Evolutionary conservation across 2,888 invertebrate genomes (phyloP), one percentile per base, ranked within the genome.

Genomic region (Dicyrtoma fusca): DNA sequence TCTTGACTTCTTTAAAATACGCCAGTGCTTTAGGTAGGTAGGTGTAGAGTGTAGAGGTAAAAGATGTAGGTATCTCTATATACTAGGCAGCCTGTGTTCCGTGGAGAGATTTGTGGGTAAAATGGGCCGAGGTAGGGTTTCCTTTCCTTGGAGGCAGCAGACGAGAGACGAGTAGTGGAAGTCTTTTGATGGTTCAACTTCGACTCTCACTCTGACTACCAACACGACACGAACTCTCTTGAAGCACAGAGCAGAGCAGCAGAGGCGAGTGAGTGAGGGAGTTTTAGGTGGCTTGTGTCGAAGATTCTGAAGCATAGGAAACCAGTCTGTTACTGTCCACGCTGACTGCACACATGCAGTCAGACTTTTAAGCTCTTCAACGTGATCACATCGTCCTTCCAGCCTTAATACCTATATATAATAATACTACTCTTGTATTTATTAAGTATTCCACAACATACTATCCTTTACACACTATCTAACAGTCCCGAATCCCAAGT

Each of bases 321-420:
- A 68, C 73, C 76, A 76, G 77, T 77, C 76, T 71, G 69, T 74
- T 64, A 34, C 71, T 69, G 73, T 75, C 75, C 77, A 77, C 74
- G 76, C 75, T 74, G 65, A 73, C 77, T 76, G 76, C 75, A 76
- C 75, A 75, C 76, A 73, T 69, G 68, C 70, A 73, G 62, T 8
- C 66, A 14, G 63, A 65, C 64, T n/a, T n/a, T n/a, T 34, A 74
- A 74, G 68, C 71, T 62, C 57, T 59, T 57, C 4, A 34, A 5
- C 34, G 34, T 44, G 42, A 55, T 25, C n/a, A n/a, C n/a, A n/a
- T n/a, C 57, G 57, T 57, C 26, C 57, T n/a, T 57, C 14, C 25
- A 57, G 53, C 13, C 26, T 23, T 57, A 53, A 10, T 19, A 8
- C 11, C 11, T 19, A 53, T 23, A 57, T 25, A 13, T 25, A 1